Evolutionary conservation across 2,797 vertebrate genomes (phyloP), one percentile per base, ranked within the genome.

Genomic region (Mormyrops boulengeri): DNA sequence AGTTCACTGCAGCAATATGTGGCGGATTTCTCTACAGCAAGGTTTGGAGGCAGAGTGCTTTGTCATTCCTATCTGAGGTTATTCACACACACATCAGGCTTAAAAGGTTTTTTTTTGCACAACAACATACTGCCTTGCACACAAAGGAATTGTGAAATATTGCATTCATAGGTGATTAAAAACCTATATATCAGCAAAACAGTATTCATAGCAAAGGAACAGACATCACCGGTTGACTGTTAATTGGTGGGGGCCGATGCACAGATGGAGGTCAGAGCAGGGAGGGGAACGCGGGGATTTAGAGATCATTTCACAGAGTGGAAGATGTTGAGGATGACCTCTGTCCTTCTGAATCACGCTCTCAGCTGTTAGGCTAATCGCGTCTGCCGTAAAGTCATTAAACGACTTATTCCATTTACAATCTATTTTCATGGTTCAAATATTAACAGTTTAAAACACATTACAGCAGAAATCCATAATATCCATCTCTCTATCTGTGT

Each of bases 391-490:
- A 52, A 50, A 85, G 82, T 52, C n/a, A 85, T 85, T 85, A 85
- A 30, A 30, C 26, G 44, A 85, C n/a, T 50, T 85, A 85, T 30
- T 26, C 49, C 22, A 47, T 26, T 49, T 52, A 85, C 82, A 85
- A 85, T 85, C 82, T 52, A 85, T 85, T 85, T 85, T 85, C 82
- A 82, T 85, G 82, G 47, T 85, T 85, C 82, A 50, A 50, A 52
- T 85, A 49, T 30, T 26, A 47, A 85, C 82, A 85, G 47, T 85
- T 85, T 30, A 85, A 85, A 85, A 85, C 82, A 85, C 49, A 52
- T 85, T 85, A 52, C 47, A 52, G 49, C 49, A 52, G 49, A 85
- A 85, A 85, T 52, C 11, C 41, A 47, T 82, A 82, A 82, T 82
- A 82, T 41, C 17, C 77, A 82, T 82, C 77, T 80, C 73, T 47